These are phyloP conservation scores for Ephialtes manifestator DNA, from an alignment of 2,888 invertebrate species.

Conservation along the genomic window DNA sequence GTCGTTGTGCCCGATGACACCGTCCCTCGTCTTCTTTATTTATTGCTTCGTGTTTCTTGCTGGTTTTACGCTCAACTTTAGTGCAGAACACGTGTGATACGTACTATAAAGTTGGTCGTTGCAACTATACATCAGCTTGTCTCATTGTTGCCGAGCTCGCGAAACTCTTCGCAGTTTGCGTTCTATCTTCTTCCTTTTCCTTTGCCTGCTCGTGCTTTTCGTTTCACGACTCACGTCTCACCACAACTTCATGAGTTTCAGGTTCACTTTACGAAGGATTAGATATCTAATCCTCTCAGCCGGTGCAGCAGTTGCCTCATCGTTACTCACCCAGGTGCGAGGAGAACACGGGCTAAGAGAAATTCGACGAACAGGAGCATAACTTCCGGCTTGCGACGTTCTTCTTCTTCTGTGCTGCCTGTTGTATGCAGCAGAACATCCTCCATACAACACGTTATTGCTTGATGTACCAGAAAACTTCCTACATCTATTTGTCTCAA, in stretches of 20 bases:
- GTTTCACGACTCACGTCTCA: slow-evolving; percentile 34
- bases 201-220: slow-evolving; percentile 19
- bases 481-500: background rate
- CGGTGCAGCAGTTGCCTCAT: slow-evolving; percentile 51
- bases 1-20: slow-evolving; percentile 20
- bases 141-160: slow-evolving; percentile 59
- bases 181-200: slow-evolving; percentile 36
- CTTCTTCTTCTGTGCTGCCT: slow-evolving; percentile 3
- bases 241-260: slow-evolving; percentile 56
- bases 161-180: slow-evolving; percentile 8
- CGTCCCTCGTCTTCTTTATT: slow-evolving; percentile 24
- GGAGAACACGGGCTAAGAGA: slow-evolving; percentile 22
- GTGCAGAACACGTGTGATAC: slow-evolving; percentile 37
- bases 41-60: slow-evolving; percentile 4
- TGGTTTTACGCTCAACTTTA: slow-evolving; percentile 29
- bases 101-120: slow-evolving; percentile 19
- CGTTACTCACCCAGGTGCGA: slow-evolving; percentile 39
- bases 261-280: slow-evolving; percentile 63
- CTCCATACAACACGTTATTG: slow-evolving; percentile 10
- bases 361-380: slow-evolving; percentile 54
- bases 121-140: slow-evolving; percentile 59
- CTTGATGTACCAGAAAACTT: background rate
- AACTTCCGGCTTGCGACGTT: slow-evolving; percentile 50
- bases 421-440: background rate
- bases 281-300: slow-evolving; percentile 65